Base-by-base conservation (phyloP, 2,797 vertebrate genomes). In the Typhlichthys eigenmanni region DNA sequence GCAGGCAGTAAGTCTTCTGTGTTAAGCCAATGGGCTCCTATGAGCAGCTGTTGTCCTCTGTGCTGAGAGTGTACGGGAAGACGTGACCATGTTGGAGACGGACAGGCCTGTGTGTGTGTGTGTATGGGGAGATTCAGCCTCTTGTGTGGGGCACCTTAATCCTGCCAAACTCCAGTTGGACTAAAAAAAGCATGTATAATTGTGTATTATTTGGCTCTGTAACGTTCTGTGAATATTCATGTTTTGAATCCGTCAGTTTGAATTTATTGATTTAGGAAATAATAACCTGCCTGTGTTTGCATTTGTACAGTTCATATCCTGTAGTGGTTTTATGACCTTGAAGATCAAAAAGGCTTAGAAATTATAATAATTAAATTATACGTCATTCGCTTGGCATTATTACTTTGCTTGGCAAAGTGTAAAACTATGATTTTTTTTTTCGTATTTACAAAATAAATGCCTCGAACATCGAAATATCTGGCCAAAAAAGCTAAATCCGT, bases 21-120 rank as follows among this genome's bases (percentile, higher is more conserved):
- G 87, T 74, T 82, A 72, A 84, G 87, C 81, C 86, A 86, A 85
- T 84, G 86, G 80, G 88, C 83, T 86, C 76, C 80, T 86, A 79
- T 76, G 76, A 87, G 85, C 88, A 89, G 85, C 87, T 90, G 88
- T 89, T 86, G 77, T 76, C 72, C 76, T 73, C 76, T 63, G 74
- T 53, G 60, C 53, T 13, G 64, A 76, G 76, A 82, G 58, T 76
- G 81, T 68, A 81, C 82, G 84, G 85, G 80, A 70, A 82, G 85
- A 84, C 65, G 66, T 88, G 87, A 88, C 89, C 87, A 86, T 82
- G 68, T 79, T 62, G 71, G 81, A 87, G 83, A 81, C 84, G 85
- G 85, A 86, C 81, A 80, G 74, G 62, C 71, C 80, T 69, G 84
- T 85, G 85, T 88, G 66, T 69, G 72, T 14, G 69, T 76, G 81